Evolutionary conservation across 1,140 invertebrate species (phyloP).

Genomic region (Elymnias hypermnestra): DNA sequence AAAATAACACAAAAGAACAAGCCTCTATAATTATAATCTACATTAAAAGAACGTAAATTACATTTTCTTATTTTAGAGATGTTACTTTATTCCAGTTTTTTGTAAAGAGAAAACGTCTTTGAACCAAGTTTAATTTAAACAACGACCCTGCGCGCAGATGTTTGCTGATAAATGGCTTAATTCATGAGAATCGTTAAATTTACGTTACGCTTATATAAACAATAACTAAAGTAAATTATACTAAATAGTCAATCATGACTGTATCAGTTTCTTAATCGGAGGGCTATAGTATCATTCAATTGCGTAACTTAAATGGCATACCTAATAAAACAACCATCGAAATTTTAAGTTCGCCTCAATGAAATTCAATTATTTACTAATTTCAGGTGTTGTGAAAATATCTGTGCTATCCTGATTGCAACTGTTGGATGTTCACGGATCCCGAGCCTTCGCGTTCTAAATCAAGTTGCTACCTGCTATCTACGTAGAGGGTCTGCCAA

Average conservation of each 20-base stretch:
- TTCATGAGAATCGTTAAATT: constrained; percentile 42
- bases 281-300: too few species aligned
- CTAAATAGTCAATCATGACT: background rate
- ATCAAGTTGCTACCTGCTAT: too few species aligned
- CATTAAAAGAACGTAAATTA: constrained; percentile 21
- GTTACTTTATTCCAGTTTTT: constrained; percentile 46
- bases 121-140: constrained; percentile 56
- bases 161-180: constrained; percentile 54
- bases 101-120: constrained; percentile 46
- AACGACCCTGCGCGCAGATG: constrained; percentile 50
- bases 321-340: too few species aligned
- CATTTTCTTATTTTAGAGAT: constrained; percentile 41
- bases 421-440: too few species aligned
- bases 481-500: too few species aligned
- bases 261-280: too few species aligned
- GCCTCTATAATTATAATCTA: constrained; percentile 7
- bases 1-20: constrained; percentile 2
- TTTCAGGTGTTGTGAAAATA: too few species aligned
- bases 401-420: too few species aligned
- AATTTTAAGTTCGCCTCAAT: too few species aligned
- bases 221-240: background rate
- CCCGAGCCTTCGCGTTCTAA: too few species aligned
- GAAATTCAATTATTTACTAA: too few species aligned
- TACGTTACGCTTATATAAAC: constrained; percentile 18
- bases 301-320: too few species aligned